phyloP scores from a whole-genome alignment of 2,888 invertebrate genomes.

The Tridacna crocea region DNA sequence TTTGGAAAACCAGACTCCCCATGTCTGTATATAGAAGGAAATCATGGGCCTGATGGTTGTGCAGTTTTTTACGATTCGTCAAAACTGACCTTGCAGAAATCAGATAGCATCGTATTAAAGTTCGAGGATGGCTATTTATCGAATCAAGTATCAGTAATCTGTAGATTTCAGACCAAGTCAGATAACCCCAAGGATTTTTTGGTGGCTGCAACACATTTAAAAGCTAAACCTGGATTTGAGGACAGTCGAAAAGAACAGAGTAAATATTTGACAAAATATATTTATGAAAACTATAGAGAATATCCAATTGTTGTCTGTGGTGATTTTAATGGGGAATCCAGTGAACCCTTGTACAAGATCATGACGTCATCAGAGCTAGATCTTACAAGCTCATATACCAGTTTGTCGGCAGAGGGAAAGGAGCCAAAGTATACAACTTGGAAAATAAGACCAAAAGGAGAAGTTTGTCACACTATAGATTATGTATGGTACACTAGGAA shows the following conservation, averaged over 20 bases:
- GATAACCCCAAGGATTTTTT: slow-evolving; percentile 85
- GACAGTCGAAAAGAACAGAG: slow-evolving; percentile 76
- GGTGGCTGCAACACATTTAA: slow-evolving; percentile 90
- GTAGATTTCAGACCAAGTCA: slow-evolving; percentile 75
- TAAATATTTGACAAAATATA: slow-evolving; percentile 65
- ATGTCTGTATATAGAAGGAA: slow-evolving; percentile 89
- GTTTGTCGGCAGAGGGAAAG: slow-evolving; percentile 78
- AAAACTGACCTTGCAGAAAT: slow-evolving; percentile 87
- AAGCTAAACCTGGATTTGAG: slow-evolving; percentile 88
- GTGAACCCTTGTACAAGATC: slow-evolving; percentile 89
- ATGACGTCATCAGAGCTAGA: slow-evolving; percentile 81
- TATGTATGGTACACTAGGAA: slow-evolving; percentile 85
- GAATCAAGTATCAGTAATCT: slow-evolving; percentile 87
- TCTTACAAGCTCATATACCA: slow-evolving; percentile 82
- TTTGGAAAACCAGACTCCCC: slow-evolving; percentile 92
- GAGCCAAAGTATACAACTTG: slow-evolving; percentile 91
- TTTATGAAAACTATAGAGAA: slow-evolving; percentile 61
- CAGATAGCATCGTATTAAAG: slow-evolving; percentile 69
- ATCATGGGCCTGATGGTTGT: slow-evolving; percentile 92
- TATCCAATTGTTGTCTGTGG: slow-evolving; percentile 89
- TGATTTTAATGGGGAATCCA: slow-evolving; percentile 91
- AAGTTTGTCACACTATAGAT: slow-evolving; percentile 90
- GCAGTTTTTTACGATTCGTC: slow-evolving; percentile 89
- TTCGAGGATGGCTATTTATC: slow-evolving; percentile 52
- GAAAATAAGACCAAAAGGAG: slow-evolving; percentile 88